Percentiles rank a stretch among this genome's conserved stretches.
Conservation (phyloP, 2,113 vertebrate genomes). For the Passer montanus region DNA sequence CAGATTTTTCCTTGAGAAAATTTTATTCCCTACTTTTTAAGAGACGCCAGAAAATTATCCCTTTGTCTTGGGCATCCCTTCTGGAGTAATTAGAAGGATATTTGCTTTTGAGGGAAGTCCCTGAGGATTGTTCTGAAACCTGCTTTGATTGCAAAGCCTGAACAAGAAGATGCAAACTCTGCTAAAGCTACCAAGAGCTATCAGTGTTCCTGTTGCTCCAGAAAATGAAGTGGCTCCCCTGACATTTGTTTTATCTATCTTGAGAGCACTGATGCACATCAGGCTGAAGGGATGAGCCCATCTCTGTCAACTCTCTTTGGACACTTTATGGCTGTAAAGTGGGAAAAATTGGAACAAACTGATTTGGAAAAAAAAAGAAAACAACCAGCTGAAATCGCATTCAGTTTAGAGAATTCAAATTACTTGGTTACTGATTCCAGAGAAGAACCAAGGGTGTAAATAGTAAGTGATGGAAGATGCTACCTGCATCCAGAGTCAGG, state of each 20-base stretch:
- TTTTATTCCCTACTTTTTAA: neutral
- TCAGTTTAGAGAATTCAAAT: neutral
- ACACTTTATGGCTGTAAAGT: neutral
- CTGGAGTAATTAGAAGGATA: neutral
- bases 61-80: neutral
- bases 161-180: neutral
- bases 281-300: neutral
- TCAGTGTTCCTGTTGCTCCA: neutral
- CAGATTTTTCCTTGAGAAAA: neutral
- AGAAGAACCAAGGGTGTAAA: neutral
- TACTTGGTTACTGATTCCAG: neutral
- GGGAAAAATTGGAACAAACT: neutral
- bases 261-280: neutral
- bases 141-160: neutral
- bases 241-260: neutral
- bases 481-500: neutral
- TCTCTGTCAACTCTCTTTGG: neutral
- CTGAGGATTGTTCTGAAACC: neutral
- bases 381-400: neutral
- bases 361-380: neutral
- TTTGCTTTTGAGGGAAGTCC: neutral
- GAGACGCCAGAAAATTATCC: neutral
- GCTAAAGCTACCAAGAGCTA: neutral
- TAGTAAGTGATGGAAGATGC: neutral
- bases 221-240: neutral